A percentile compares a stretch with the other conserved stretches of the same genome.
phyloP scores from a whole-genome alignment of 1,140 invertebrate species.

The Dendroctonus ponderosae region DNA sequence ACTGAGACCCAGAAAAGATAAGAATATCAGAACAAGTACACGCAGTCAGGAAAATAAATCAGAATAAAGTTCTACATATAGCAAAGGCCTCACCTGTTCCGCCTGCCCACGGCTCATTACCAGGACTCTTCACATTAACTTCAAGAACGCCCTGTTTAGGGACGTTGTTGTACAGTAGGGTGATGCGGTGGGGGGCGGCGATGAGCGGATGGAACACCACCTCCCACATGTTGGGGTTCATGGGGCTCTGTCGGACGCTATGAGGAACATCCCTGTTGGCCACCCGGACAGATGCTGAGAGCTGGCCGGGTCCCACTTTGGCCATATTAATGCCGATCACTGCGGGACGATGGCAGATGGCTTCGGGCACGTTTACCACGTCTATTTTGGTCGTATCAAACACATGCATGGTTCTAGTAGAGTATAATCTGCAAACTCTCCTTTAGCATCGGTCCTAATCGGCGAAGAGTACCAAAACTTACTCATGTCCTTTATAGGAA shows the following conservation, averaged over 20 bases:
- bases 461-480: conserved; percentile 38
- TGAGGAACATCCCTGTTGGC: conserved; percentile 78
- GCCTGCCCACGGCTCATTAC: conserved; percentile 52
- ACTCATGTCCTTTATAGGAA: conserved; percentile 41
- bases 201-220: conserved; percentile 82
- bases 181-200: conserved; percentile 78
- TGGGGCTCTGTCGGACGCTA: conserved; percentile 66
- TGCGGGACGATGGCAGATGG: conserved; percentile 79
- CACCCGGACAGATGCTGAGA: conserved; percentile 72
- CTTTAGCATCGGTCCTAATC: background rate
- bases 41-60: too few species aligned
- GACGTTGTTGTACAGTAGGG: conserved; percentile 74
- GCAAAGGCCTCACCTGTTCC: conserved; percentile 35
- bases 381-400: conserved; percentile 82
- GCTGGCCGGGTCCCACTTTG: conserved; percentile 77
- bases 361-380: conserved; percentile 53
- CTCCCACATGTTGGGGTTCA: conserved; percentile 70
- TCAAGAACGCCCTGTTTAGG: conserved; percentile 53
- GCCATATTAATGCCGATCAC: conserved; percentile 63
- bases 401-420: conserved; percentile 69
- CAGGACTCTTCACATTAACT: conserved; percentile 68
- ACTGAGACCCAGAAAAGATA: too few species aligned
- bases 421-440: conserved; percentile 23
- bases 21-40: too few species aligned
- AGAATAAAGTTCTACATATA: too few species aligned